Percentiles rank a stretch among this genome's conserved stretches.
Evolutionary conservation across 2,113 vertebrate genomes (phyloP).

Genomic region (Mesoclemmys tuberculata): DNA sequence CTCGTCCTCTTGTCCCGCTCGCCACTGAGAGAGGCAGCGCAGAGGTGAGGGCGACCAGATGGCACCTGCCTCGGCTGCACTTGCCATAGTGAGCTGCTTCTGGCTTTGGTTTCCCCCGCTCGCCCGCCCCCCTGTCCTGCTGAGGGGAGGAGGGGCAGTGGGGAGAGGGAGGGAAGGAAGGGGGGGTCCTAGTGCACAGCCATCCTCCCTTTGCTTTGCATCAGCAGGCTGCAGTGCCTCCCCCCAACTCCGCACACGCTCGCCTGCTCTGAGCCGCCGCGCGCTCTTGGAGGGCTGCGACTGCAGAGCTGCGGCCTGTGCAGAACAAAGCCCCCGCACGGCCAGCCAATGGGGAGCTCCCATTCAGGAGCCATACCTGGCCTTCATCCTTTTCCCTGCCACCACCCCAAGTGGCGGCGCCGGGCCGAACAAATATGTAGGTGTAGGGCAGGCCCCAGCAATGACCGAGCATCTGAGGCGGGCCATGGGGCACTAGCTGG

Average conservation of each 20-base stretch:
- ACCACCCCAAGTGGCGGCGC: neutral
- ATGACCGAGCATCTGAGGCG: neutral
- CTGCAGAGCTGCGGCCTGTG: neutral
- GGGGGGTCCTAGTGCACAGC: neutral
- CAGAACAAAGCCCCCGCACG: conserved; percentile 18
- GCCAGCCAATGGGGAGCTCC: neutral
- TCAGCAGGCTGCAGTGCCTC: neutral
- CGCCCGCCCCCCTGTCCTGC: neutral
- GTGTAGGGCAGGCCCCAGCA: neutral
- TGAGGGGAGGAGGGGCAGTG: neutral
- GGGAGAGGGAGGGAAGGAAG: neutral
- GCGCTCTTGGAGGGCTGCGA: neutral
- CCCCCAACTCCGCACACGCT: neutral
- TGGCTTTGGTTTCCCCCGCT: neutral
- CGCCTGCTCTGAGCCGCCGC: neutral
- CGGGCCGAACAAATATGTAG: neutral
- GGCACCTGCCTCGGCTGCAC: neutral
- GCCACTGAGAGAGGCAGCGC: too few species aligned
- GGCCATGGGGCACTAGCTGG: too few species aligned
- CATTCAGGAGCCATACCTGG: neutral
- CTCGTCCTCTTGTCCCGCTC: neutral
- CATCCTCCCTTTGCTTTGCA: neutral
- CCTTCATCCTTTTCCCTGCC: conserved; percentile 27
- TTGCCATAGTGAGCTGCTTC: neutral
- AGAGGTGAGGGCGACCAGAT: neutral